A percentile compares a stretch with the other conserved stretches of the same genome.
These are phyloP conservation scores for Cladopsammia gracilis DNA, from an alignment of 64 coral and sea anemone genomes.

Conservation along the genomic window DNA sequence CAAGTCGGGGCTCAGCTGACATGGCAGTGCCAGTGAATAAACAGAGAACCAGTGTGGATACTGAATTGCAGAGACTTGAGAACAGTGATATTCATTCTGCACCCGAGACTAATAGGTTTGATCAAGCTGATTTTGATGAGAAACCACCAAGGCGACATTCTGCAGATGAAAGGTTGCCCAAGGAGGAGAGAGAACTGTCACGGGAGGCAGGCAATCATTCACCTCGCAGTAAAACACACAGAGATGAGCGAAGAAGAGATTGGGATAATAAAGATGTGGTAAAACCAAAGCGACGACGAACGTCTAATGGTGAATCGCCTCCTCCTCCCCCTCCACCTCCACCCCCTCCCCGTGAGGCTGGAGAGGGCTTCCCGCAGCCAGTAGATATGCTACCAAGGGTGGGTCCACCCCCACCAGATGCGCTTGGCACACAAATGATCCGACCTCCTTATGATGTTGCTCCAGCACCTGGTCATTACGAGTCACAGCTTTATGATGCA, in stretches of 20 bases:
- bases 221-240: conserved; percentile 57
- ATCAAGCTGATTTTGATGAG: conserved; percentile 53
- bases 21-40: not conserved
- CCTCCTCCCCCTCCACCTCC: conserved; percentile 94
- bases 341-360: conserved; percentile 61
- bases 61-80: conserved; percentile 25
- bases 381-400: not conserved
- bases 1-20: not conserved
- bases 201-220: conserved; percentile 8
- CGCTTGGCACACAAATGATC: not conserved
- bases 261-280: conserved; percentile 57
- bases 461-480: conserved; percentile 15
- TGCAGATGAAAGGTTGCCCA: conserved; percentile 52
- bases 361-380: not conserved
- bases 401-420: not conserved
- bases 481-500: conserved; percentile 31
- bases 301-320: conserved; percentile 80
- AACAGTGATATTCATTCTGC: not conserved
- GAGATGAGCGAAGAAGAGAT: conserved; percentile 78
- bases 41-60: not conserved
- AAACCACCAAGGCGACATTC: conserved; percentile 38
- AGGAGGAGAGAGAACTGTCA: conserved; percentile 72
- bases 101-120: conserved; percentile 25
- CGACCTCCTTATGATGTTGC: conserved; percentile 51
- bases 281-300: conserved; percentile 69